These are phyloP conservation scores for Minunthozetes semirufus DNA, from an alignment of 2,888 invertebrate genomes.

Conservation along the genomic window DNA sequence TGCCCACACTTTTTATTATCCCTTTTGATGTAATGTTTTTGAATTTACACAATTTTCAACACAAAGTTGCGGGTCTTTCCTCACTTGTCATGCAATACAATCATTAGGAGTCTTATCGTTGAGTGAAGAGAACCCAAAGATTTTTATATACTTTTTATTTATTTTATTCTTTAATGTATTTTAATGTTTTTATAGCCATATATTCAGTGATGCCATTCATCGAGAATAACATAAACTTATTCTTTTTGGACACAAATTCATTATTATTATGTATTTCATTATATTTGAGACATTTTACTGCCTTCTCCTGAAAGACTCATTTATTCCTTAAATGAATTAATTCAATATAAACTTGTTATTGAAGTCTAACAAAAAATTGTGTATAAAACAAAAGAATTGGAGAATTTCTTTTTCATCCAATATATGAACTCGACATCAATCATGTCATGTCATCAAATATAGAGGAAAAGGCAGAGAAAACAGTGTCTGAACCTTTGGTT, in stretches of 20 bases:
- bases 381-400: not conserved
- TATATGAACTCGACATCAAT: not conserved
- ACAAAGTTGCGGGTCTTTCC: not conserved
- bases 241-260: not conserved
- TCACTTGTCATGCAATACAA: not conserved
- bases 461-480: too few relatives aligned
- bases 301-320: too few relatives aligned
- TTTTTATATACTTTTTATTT: not conserved
- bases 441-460: conserved; percentile 7
- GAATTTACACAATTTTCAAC: too few relatives aligned
- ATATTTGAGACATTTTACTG: too few relatives aligned
- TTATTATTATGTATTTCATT: not conserved
- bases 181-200: not conserved
- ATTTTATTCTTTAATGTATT: not conserved
- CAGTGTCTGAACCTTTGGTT: too few relatives aligned
- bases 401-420: too few relatives aligned
- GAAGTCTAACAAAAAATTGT: not conserved
- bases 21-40: too few relatives aligned
- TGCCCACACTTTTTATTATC: too few relatives aligned
- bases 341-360: not conserved
- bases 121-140: not conserved
- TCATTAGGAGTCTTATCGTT: not conserved
- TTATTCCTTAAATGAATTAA: too few relatives aligned
- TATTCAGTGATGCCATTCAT: not conserved
- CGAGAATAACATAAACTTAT: not conserved